These are phyloP conservation scores for Tautogolabrus adspersus DNA, from an alignment of 2,113 vertebrate species.

Conservation along the genomic window DNA sequence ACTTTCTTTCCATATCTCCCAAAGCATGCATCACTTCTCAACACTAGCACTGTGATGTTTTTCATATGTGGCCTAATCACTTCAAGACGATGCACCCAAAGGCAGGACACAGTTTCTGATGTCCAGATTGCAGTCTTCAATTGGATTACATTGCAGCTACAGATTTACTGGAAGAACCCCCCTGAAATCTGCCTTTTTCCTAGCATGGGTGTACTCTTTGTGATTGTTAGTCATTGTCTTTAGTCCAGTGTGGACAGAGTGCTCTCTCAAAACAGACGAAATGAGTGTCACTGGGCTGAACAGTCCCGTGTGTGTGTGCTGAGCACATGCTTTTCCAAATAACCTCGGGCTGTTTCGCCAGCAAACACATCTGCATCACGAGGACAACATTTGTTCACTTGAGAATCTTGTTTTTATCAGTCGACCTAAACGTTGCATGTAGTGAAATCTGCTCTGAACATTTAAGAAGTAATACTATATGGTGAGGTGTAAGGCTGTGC, in stretches of 20 bases:
- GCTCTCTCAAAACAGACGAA: constrained; percentile 34
- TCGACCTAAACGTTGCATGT: not conserved
- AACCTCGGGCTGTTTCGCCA: constrained; percentile 46
- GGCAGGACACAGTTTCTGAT: constrained; percentile 14
- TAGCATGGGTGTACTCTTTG: constrained; percentile 35
- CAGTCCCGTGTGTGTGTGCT: constrained; percentile 63
- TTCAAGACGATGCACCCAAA: constrained; percentile 44
- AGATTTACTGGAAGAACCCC: constrained; percentile 42
- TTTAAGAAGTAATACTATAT: not conserved
- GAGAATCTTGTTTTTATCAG: constrained; percentile 11
- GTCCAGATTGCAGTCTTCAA: constrained; percentile 18
- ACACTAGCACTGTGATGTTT: constrained; percentile 20
- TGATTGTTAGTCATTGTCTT: constrained; percentile 58
- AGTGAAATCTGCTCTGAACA: not conserved
- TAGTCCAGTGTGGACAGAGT: constrained; percentile 12
- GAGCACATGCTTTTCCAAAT: constrained; percentile 58
- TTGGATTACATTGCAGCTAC: not conserved
- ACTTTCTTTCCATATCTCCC: not conserved
- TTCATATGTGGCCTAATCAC: constrained; percentile 41
- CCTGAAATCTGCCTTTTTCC: constrained; percentile 21
- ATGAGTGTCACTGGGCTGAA: constrained; percentile 46
- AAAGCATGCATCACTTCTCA: not conserved
- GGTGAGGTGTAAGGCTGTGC: not conserved
- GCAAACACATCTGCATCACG: constrained; percentile 53
- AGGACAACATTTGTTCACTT: constrained; percentile 3